Base-by-base conservation (phyloP, 2,797 vertebrate species). In the Propithecus perrieri region DNA sequence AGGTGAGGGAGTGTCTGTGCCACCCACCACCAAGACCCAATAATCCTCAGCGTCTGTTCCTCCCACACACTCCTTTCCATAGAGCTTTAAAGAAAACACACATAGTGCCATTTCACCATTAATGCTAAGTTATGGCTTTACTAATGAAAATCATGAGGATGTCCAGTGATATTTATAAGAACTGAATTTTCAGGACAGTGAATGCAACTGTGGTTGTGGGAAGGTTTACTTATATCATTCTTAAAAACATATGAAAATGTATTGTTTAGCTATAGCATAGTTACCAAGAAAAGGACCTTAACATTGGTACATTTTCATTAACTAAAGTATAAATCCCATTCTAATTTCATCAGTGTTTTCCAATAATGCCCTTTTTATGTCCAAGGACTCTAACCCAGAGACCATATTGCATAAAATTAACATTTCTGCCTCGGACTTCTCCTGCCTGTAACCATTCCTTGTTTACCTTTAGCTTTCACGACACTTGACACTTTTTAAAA, bases 31-130 rank as follows among this genome's bases (percentile, higher is more conserved):
- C 2, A 17, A 38, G 4, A 30, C n/a, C 12, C 18, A 83, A 0
- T 24, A 12, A 4, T 50, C 3, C 18, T 11, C 8, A 18, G 4
- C 0, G 0, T 30, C 9, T 71, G 17, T 3, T 50, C 2, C 4
- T 76, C 50, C 43, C 18, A 6, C 26, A 33, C 1, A 0, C 22
- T 35, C 43, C 43, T 50, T 35, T 63, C 65, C 46, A 8, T 8
- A 35, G 18, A 6, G 26, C 10, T n/a, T 74, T 48, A n/a, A 83
- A 15, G 43, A 65, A 59, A 72, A 4, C 12, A 30, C 3, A 3
- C 5, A 11, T 0, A 9, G 9, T 17, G 14, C 63, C 3, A 28
- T 33, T 72, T 61, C 9, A 83, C 6, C 26, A 33, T 63, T 59
- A 24, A 28, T 38, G 75, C n/a, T 91, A 30, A 33, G 41, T 59